A percentile compares a stretch with the other conserved stretches of the same genome.
Conservation (phyloP, 1,140 invertebrate genomes). For the Drosophila novamexicana region DNA sequence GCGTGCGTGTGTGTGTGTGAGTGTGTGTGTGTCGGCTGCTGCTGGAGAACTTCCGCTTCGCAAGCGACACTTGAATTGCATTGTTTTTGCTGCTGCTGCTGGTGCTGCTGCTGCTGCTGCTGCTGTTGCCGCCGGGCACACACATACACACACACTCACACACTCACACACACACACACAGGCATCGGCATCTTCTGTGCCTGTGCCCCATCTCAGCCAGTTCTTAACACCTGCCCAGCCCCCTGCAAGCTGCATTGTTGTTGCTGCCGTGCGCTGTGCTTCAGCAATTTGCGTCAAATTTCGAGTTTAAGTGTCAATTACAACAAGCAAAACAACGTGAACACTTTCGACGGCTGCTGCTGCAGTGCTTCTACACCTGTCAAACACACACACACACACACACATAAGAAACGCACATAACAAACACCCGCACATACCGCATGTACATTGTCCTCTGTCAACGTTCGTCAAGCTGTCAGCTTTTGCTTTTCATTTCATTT, state of each 20-base stretch:
- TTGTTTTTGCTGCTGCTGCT: conserved; percentile 26
- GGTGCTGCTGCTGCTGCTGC: conserved; percentile 12
- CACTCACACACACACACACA: neutral
- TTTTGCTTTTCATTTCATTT: conserved; percentile 46
- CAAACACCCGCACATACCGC: conserved; percentile 9
- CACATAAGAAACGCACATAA: neutral
- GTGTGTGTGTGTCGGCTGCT: conserved; percentile 24
- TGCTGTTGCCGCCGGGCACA: conserved; percentile 10
- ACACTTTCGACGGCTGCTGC: conserved; percentile 43
- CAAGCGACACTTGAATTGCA: conserved; percentile 47
- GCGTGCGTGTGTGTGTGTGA: conserved; percentile 39
- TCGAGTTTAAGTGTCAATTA: conserved; percentile 81
- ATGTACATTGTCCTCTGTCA: conserved; percentile 26
- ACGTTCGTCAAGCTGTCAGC: conserved; percentile 65
- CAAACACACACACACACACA: conserved; percentile 22
- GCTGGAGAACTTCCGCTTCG: conserved; percentile 45
- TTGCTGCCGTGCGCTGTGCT: conserved; percentile 27
- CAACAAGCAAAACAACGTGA: conserved; percentile 59
- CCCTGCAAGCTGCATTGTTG: conserved; percentile 18
- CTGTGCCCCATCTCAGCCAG: neutral
- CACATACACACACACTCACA: neutral
- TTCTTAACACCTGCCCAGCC: neutral
- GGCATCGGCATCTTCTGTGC: conserved; percentile 9
- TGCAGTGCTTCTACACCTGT: conserved; percentile 47
- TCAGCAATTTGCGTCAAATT: conserved; percentile 79